A percentile compares a stretch with the other conserved stretches of the same genome.
phyloP scores from a whole-genome alignment of 2,797 vertebrate species.

The Poecilia wingei region DNA sequence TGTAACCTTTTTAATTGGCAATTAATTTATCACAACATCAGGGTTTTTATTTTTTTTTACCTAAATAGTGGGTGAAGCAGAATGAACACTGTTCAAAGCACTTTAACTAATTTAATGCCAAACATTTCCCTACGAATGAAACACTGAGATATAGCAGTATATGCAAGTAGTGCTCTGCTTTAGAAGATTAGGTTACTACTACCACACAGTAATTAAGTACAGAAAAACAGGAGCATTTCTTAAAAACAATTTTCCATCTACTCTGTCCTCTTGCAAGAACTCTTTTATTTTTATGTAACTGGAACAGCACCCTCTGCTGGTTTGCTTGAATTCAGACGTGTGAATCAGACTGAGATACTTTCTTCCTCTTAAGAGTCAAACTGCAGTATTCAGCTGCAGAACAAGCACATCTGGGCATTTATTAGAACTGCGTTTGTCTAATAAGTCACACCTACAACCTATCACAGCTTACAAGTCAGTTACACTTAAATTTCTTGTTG shows the following conservation, averaged over 20 bases:
- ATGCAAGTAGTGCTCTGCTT: neutral
- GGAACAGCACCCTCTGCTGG: slow-evolving; percentile 10
- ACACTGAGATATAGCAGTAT: neutral
- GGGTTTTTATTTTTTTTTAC: neutral
- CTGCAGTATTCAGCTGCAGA: neutral
- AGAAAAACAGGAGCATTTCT: neutral
- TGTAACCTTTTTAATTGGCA: neutral
- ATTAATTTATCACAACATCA: neutral
- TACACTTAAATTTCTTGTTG: neutral
- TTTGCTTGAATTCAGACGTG: neutral
- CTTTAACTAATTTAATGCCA: neutral
- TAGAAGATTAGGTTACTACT: slow-evolving; percentile 3
- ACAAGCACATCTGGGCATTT: neutral
- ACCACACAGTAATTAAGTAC: neutral
- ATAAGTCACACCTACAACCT: neutral
- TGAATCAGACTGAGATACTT: neutral
- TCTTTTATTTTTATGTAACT: too few relatives aligned
- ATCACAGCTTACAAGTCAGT: neutral
- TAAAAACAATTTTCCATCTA: neutral
- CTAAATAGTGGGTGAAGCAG: neutral
- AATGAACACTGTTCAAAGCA: neutral
- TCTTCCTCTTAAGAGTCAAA: neutral
- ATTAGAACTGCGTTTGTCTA: neutral
- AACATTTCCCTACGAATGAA: neutral
- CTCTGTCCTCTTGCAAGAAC: neutral